Evolutionary conservation across 2,888 invertebrate species (phyloP).

Genomic region (Synanthedon vespiformis): DNA sequence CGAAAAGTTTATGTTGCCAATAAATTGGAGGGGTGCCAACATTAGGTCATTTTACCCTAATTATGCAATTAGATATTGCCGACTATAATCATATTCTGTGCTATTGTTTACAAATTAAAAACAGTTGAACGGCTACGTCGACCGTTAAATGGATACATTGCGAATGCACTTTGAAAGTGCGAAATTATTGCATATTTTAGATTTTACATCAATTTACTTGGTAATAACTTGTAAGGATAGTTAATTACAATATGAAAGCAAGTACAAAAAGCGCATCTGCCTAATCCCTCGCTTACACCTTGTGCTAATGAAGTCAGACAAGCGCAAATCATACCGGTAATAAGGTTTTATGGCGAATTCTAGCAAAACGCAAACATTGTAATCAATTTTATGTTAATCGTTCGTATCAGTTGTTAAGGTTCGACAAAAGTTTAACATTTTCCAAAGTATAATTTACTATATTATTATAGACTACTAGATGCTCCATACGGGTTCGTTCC

Average conservation of each 20-base stretch:
- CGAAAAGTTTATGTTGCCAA: too few relatives aligned
- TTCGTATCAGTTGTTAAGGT: slow-evolving; percentile 5
- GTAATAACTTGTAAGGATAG: slow-evolving; percentile 1
- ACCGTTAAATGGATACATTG: neutral
- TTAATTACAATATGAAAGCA: neutral
- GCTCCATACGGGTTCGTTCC: neutral
- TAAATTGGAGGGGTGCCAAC: too few relatives aligned
- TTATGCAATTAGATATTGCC: slow-evolving; percentile 3
- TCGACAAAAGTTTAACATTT: slow-evolving; percentile 3
- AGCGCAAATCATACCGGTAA: neutral
- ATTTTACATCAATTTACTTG: neutral
- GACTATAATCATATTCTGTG: neutral
- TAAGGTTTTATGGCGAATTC: neutral
- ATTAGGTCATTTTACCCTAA: too few relatives aligned
- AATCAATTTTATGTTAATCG: slow-evolving; percentile 3
- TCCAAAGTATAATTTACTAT: neutral
- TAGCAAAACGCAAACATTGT: slow-evolving; percentile 2
- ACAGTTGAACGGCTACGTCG: slow-evolving; percentile 13
- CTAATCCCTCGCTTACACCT: neutral
- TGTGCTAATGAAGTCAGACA: neutral
- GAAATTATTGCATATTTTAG: slow-evolving; percentile 1
- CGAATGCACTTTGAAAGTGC: neutral
- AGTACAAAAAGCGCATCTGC: neutral
- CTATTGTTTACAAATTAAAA: slow-evolving; percentile 12
- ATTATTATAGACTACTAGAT: neutral